These are phyloP conservation scores for Furnarius figulus DNA, from an alignment of 2,113 vertebrate genomes.

Conservation along the genomic window DNA sequence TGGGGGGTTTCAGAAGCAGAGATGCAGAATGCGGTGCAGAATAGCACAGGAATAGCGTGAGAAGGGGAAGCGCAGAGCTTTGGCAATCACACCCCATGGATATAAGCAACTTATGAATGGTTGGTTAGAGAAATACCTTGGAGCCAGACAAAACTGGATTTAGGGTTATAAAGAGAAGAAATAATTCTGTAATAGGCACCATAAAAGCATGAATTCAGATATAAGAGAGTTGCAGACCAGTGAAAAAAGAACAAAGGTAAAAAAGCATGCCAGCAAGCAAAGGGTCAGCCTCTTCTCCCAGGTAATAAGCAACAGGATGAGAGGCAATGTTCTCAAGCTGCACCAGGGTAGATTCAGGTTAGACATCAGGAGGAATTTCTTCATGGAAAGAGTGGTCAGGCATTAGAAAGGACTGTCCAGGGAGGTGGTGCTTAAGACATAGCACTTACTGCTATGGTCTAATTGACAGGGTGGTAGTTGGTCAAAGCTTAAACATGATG, in stretches of 20 bases:
- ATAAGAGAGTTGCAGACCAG: not conserved
- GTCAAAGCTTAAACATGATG: not conserved
- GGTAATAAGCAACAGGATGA: not conserved
- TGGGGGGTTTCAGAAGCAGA: not conserved
- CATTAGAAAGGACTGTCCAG: not conserved
- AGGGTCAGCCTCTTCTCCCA: not conserved
- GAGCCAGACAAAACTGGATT: not conserved
- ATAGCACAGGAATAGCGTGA: not conserved
- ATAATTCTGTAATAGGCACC: not conserved
- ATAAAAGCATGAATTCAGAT: not conserved
- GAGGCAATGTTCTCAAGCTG: not conserved
- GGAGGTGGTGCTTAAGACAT: too few species aligned
- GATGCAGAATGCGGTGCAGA: too few species aligned
- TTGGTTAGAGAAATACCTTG: not conserved
- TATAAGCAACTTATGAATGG: not conserved
- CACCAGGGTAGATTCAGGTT: not conserved
- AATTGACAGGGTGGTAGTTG: not conserved
- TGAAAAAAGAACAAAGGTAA: not conserved
- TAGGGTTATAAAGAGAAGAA: not conserved
- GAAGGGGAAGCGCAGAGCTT: not conserved
- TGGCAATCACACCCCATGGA: not conserved
- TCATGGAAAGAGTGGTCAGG: not conserved
- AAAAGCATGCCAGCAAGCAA: not conserved
- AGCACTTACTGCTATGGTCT: not conserved
- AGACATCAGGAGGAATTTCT: not conserved